Evolutionary conservation across 1,140 invertebrate species (phyloP), one percentile per base, ranked within the genome.

Genomic region (Cyclargus thomasi): DNA sequence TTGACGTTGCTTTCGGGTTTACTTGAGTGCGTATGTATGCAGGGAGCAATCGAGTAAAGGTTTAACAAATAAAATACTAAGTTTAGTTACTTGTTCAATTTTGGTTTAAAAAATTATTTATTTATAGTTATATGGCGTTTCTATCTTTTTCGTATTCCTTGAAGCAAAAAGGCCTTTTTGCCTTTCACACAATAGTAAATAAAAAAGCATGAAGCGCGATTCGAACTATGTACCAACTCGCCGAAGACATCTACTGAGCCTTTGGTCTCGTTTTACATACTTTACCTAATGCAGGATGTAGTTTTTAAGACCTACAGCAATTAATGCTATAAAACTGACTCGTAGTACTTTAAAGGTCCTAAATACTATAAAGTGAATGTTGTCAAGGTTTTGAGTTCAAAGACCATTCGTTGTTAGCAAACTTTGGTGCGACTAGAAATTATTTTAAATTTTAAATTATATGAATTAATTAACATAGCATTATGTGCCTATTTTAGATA

Each of bases 281-380:
- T 14, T 47, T 47, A 47, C 39, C 39, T 47, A 47, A 47, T 16
- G 8, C 39, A 14, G 39, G 39, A 47, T 47, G 39, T 11, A 47
- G 11, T 47, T 47, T 47, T 47, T 47, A 11, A 1, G 8, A 4
- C 39, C 1, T 8, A 16, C 39, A 14, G 39, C 39, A 16, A 47
- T 47, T 47, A 47, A 47, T 2, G 39, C 39, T 47, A 14, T 47
- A 47, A 29, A 29, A 47, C 39, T 47, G 3, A 47, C 11, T 59
- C 21, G 6, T 11, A 21, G 20, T n/a, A 20, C 21, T 59, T 16
- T 59, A 59, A 59, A 59, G 17, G 55, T 21, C 20, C 55, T 18
- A 59, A 59, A 20, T 21, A 59, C 55, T n/a, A 18, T 59, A 59
- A 59, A 59, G 55, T 59, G 55, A 59, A 59, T 59, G 55, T 59